phyloP scores from a whole-genome alignment of 2,113 vertebrate species.

The Ahaetulla prasina region DNA sequence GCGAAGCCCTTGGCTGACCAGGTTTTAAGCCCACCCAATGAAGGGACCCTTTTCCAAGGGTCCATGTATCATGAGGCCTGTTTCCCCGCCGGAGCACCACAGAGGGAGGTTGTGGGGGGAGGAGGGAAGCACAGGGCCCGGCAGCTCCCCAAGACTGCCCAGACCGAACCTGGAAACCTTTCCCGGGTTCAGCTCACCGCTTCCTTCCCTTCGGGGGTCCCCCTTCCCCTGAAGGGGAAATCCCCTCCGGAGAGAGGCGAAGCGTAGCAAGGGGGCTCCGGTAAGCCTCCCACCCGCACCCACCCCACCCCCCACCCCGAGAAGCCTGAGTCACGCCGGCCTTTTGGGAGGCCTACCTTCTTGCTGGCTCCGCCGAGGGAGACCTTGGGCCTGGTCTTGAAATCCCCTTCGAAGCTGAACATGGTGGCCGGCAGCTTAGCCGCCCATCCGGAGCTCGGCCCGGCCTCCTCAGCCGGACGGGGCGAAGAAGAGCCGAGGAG shows the following conservation, averaged over 20 bases:
- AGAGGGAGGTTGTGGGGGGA: not conserved
- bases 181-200: not conserved
- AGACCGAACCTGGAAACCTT: not conserved
- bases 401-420: conserved; percentile 99
- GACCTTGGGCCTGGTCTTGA: conserved; percentile 96
- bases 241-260: not conserved
- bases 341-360: conserved; percentile 75
- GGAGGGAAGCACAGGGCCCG: not conserved
- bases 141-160: not conserved
- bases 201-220: not conserved
- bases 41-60: not conserved
- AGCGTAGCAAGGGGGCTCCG: not conserved
- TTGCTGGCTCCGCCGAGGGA: conserved; percentile 94
- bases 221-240: not conserved
- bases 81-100: not conserved
- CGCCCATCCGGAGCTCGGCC: conserved; percentile 76
- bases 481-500: not conserved
- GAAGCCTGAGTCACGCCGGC: conserved; percentile 55
- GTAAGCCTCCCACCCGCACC: not conserved
- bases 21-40: not conserved
- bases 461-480: not conserved
- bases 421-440: conserved; percentile 79
- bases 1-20: not conserved
- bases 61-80: not conserved
- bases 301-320: too few species aligned